Percentiles rank a stretch among this genome's conserved stretches.
Conservation (phyloP, 35 echinoderm and acorn worm genomes). For the Apostichopus japonicus region DNA sequence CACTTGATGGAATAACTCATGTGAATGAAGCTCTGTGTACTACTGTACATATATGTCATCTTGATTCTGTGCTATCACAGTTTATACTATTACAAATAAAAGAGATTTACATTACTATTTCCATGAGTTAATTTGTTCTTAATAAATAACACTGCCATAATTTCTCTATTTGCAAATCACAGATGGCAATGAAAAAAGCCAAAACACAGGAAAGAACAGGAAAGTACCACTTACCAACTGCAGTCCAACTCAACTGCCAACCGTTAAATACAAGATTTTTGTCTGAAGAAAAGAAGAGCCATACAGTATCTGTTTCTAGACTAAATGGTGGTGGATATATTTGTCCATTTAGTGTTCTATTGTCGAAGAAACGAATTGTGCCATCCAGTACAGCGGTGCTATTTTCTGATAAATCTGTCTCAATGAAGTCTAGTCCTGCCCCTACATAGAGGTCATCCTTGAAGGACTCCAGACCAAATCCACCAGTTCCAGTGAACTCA, state of each 20-base stretch:
- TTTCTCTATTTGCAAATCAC: too few species aligned
- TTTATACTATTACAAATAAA: too few species aligned
- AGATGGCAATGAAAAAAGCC: too few species aligned
- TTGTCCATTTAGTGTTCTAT: conserved; percentile 6
- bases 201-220: background rate
- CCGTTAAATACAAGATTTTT: conserved; percentile 26
- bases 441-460: conserved; percentile 39
- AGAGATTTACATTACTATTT: too few species aligned
- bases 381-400: background rate
- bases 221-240: background rate
- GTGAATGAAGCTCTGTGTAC: too few species aligned
- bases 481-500: conserved; percentile 7
- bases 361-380: background rate
- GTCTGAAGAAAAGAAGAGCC: background rate
- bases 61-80: too few species aligned
- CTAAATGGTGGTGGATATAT: background rate
- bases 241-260: conserved; percentile 9
- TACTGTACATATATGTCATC: too few species aligned
- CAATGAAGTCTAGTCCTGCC: background rate
- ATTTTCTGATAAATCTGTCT: background rate
- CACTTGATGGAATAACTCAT: too few species aligned
- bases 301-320: conserved; percentile 25
- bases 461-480: conserved; percentile 13
- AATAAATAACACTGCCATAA: too few species aligned
- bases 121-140: too few species aligned